Conservation (phyloP, 2,797 vertebrate species). For the Pangasius djambal region DNA sequence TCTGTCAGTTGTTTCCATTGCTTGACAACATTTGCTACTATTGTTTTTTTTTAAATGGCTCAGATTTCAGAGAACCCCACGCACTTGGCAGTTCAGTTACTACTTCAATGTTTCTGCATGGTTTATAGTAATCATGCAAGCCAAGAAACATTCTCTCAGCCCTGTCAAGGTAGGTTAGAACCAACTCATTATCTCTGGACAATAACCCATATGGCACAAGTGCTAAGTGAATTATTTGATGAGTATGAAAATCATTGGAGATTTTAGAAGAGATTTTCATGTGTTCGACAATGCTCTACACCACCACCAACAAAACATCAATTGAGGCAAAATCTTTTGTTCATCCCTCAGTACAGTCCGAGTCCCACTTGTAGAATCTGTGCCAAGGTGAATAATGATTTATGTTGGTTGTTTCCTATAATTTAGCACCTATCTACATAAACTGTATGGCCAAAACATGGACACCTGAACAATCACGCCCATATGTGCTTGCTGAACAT, state of each 20-base stretch:
- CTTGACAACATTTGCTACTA: background rate
- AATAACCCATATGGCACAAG: background rate
- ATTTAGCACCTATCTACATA: background rate
- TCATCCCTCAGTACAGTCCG: background rate
- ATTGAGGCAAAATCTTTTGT: background rate
- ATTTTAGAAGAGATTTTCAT: background rate
- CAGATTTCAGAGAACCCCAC: background rate
- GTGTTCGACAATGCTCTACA: background rate
- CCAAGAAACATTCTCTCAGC: background rate
- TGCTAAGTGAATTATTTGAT: background rate
- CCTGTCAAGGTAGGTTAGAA: background rate
- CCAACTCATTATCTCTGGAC: background rate
- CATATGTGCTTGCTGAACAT: background rate
- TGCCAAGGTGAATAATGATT: background rate
- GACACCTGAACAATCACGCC: background rate
- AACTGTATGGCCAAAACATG: background rate
- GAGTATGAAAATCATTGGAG: background rate
- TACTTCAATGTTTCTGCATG: background rate
- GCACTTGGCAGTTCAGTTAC: background rate
- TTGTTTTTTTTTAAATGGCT: background rate
- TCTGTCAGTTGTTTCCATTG: background rate
- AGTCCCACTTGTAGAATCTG: background rate
- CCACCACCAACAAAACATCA: background rate
- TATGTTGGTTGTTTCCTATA: background rate
- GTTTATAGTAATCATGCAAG: background rate